Base-by-base conservation (phyloP, 1,140 invertebrate species). In the Aphaenogaster ashmeadi region DNA sequence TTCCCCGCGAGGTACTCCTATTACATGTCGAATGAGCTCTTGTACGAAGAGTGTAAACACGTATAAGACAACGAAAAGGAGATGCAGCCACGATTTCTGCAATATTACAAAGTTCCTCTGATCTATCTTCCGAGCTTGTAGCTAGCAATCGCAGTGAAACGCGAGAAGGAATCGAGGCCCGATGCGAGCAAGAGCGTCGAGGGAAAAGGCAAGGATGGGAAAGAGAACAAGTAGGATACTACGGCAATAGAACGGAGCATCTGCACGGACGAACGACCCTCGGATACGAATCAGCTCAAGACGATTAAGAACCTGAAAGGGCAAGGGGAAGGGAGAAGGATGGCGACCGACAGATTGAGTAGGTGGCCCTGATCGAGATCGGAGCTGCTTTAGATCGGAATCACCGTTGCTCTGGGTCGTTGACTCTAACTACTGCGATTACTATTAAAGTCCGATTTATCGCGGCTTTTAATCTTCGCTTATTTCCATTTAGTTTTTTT, bases 301-400 rank as follows among this genome's bases (percentile, higher is more conserved):
- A 88, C 88, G 79, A 89, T 89, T 89, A 88, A 89, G 86, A 77
- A 85, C 60, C 56, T 56, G 52, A 44, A 44, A 66, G 74, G 83
- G 52, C 8, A 36, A 33, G 54, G 15, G 47, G 18, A 11, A 3
- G n/a, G 11, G 50, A 38, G n/a, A 21, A 11, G 38, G 36, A 80
- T 33, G 21, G n/a, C 50, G 38, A 52, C 11, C 60, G 38, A 47
- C 83, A 15, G 79, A 87, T 84, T 41, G 66, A 75, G 75, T 80
- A 81, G 77, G 85, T 81, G 77, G 47, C 18, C 18, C 67, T 60
- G 85, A 60, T 87, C 75, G 77, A 56, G 50, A 88, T 74, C 36
- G 77, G 52, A 87, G 71, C 86, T 88, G 87, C 75, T 86, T 86
- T 33, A 67, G 62, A 27, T 85, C 83, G 60, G 9, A 80, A 80